These are phyloP conservation scores for Anthonomus grandis DNA, from an alignment of 1,140 invertebrate species.

Conservation along the genomic window DNA sequence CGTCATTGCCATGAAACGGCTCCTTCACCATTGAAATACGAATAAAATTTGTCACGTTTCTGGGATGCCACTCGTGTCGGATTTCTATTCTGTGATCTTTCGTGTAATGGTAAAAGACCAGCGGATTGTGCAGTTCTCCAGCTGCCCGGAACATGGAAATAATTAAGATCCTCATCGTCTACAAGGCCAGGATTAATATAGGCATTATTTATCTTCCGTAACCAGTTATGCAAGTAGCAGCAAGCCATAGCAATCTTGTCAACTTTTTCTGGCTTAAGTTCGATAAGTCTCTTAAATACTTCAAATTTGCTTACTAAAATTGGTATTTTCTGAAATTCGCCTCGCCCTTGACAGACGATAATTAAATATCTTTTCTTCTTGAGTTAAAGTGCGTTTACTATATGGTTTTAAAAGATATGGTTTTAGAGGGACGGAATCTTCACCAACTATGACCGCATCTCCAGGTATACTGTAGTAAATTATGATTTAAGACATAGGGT, in stretches of 20 bases:
- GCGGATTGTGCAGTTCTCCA: no score
- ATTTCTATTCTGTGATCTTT: no score
- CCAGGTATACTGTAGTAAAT: no score
- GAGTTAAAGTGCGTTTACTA: background rate
- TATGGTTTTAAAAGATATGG: background rate
- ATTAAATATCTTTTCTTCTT: background rate
- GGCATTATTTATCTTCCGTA: background rate
- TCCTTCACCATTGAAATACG: no score
- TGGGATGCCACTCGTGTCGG: no score
- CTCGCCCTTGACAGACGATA: background rate
- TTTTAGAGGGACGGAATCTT: background rate
- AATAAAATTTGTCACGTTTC: no score
- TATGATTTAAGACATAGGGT: no score
- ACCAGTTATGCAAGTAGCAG: conserved; percentile 27
- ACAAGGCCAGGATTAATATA: background rate
- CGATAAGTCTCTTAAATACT: conserved; percentile 39
- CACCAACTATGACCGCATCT: background rate
- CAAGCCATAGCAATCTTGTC: conserved; percentile 8
- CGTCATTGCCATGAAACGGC: no score
- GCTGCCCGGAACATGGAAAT: no score
- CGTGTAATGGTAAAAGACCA: no score
- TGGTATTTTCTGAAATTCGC: background rate
- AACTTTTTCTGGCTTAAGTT: conserved; percentile 12
- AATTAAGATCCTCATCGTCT: no score
- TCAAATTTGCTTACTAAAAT: conserved; percentile 45